A percentile compares a stretch with the other conserved stretches of the same genome.
These are phyloP conservation scores for Sipha flava DNA, from an alignment of 1,140 invertebrate genomes.

Conservation along the genomic window DNA sequence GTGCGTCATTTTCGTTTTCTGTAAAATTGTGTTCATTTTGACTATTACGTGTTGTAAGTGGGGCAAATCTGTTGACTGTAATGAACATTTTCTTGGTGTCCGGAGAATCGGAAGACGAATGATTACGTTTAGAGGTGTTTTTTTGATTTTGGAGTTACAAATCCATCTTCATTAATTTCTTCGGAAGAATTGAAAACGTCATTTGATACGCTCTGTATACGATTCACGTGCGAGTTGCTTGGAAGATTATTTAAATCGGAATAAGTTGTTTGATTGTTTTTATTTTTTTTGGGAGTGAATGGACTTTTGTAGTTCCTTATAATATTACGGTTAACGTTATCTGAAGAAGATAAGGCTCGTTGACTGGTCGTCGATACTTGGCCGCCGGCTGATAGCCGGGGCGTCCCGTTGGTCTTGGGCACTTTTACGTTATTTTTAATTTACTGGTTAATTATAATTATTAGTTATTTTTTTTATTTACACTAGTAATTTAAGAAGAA, in stretches of 20 bases:
- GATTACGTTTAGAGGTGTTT: not conserved
- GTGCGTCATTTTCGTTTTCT: not conserved
- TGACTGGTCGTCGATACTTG: not conserved
- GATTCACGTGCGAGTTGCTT: not conserved
- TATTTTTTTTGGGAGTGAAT: not conserved
- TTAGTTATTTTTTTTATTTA: too few relatives aligned
- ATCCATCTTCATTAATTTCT: not conserved
- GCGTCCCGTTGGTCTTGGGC: too few relatives aligned
- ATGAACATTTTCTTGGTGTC: not conserved
- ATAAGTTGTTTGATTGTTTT: not conserved
- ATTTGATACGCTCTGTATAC: not conserved
- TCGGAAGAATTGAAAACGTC: not conserved
- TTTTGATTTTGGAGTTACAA: not conserved
- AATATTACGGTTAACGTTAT: not conserved
- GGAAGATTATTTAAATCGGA: not conserved
- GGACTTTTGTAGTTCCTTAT: not conserved
- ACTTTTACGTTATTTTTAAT: too few relatives aligned
- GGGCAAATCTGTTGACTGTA: not conserved
- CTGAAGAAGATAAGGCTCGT: not conserved
- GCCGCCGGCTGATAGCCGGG: too few relatives aligned
- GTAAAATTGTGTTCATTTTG: not conserved
- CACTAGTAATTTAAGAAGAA: too few relatives aligned
- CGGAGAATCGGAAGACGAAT: too few relatives aligned
- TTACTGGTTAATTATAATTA: too few relatives aligned
- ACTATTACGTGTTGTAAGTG: not conserved